Conservation (phyloP, 2,888 invertebrate species). For the Aleiodes leptofemur region DNA sequence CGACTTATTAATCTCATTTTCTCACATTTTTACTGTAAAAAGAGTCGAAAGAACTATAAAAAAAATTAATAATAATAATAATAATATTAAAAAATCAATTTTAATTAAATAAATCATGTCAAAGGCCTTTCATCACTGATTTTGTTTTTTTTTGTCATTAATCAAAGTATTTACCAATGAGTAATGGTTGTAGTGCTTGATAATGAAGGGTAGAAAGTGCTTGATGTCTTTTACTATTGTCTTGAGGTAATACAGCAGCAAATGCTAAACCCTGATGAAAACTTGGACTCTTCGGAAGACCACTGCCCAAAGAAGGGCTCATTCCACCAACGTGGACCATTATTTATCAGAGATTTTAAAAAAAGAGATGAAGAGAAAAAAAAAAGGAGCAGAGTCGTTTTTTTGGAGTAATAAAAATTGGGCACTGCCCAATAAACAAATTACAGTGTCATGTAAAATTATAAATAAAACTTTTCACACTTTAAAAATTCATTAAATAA, state of each 20-base stretch:
- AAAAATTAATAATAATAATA: constrained; percentile 10
- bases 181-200: constrained; percentile 70
- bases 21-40: not conserved
- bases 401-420: constrained; percentile 33
- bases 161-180: constrained; percentile 66
- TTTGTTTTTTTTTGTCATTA: not conserved
- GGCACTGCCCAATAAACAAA: constrained; percentile 37
- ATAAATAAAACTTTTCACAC: not conserved
- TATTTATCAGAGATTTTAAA: not conserved
- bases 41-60: not conserved
- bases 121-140: too few relatives aligned
- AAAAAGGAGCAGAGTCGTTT: not conserved
- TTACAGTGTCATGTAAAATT: constrained; percentile 38
- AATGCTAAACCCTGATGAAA: constrained; percentile 91
- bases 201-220: constrained; percentile 67
- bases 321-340: constrained; percentile 74
- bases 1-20: too few relatives aligned
- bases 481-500: constrained; percentile 5
- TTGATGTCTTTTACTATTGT: constrained; percentile 62
- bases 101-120: not conserved
- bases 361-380: not conserved
- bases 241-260: constrained; percentile 78
- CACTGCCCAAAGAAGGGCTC: constrained; percentile 72
- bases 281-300: constrained; percentile 91
- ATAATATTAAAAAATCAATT: not conserved